These are phyloP conservation scores for Calypte anna DNA, from an alignment of 2,113 vertebrate species.

Conservation along the genomic window DNA sequence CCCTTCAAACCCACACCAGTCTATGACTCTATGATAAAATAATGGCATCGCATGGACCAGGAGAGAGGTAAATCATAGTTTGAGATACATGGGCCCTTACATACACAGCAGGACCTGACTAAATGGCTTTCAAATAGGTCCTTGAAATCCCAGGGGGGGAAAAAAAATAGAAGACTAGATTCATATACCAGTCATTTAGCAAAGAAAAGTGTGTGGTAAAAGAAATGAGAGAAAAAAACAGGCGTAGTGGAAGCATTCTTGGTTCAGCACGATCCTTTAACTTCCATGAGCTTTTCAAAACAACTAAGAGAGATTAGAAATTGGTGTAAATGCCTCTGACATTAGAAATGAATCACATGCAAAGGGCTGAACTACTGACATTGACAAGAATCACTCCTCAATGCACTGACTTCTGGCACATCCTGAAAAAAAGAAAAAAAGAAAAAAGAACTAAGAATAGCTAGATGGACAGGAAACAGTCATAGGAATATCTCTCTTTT, in stretches of 20 bases:
- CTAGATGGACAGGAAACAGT: background rate
- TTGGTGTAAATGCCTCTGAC: background rate
- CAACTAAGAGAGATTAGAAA: background rate
- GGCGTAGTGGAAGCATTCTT: accelerated
- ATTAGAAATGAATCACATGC: background rate
- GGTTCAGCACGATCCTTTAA: background rate
- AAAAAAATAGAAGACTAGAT: background rate
- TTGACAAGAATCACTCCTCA: background rate
- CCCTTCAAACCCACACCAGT: no score
- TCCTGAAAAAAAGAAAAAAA: background rate
- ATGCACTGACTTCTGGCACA: background rate
- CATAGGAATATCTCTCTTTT: background rate
- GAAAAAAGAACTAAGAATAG: background rate
- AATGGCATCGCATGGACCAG: background rate
- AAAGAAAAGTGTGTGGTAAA: background rate
- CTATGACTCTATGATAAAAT: background rate
- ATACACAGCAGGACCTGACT: background rate
- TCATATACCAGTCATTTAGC: background rate
- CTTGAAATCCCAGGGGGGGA: background rate
- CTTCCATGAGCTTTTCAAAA: background rate
- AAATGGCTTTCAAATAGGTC: background rate
- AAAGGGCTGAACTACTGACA: background rate
- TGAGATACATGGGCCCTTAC: background rate
- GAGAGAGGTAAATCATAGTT: background rate
- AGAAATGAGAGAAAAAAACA: background rate